Evolutionary conservation across 2,113 vertebrate genomes (phyloP).

Genomic region (Planiliza haematocheilus): DNA sequence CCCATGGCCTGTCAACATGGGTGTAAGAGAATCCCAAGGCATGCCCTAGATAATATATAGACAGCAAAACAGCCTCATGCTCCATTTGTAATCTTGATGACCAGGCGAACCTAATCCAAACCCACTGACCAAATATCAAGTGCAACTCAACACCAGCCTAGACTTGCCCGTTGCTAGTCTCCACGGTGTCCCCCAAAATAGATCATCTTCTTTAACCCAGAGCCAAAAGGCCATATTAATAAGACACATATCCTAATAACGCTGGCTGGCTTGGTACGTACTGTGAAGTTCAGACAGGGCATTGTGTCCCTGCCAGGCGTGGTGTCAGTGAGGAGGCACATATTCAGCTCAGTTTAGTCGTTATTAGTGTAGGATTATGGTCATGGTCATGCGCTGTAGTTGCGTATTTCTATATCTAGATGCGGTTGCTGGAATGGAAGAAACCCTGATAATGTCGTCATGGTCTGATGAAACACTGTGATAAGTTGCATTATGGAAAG

Average conservation of each 20-base stretch:
- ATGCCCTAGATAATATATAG: slow-evolving; percentile 40
- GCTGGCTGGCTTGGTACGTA: background rate
- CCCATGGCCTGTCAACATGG: slow-evolving; percentile 26
- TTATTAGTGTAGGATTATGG: too few species aligned
- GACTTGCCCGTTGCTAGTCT: slow-evolving; percentile 12
- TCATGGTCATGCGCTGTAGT: too few species aligned
- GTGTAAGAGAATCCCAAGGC: slow-evolving; percentile 44
- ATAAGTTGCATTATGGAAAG: background rate
- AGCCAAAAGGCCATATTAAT: slow-evolving; percentile 36
- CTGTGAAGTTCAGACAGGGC: background rate
- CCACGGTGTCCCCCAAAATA: slow-evolving; percentile 79
- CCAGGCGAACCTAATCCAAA: slow-evolving; percentile 26
- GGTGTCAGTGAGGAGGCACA: background rate
- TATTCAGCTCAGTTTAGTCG: background rate
- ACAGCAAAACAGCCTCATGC: slow-evolving; percentile 12
- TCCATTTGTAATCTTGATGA: slow-evolving; percentile 34
- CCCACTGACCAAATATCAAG: slow-evolving; percentile 59
- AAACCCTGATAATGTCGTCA: background rate
- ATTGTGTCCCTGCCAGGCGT: background rate
- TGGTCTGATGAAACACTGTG: background rate
- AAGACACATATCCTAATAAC: slow-evolving; percentile 3
- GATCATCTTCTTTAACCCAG: slow-evolving; percentile 49
- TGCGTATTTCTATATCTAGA: too few species aligned
- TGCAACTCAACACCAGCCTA: slow-evolving; percentile 68
- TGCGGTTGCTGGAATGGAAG: too few species aligned